Evolutionary conservation across 2,797 vertebrate genomes (phyloP).

Genomic region (Eulemur mongoz): DNA sequence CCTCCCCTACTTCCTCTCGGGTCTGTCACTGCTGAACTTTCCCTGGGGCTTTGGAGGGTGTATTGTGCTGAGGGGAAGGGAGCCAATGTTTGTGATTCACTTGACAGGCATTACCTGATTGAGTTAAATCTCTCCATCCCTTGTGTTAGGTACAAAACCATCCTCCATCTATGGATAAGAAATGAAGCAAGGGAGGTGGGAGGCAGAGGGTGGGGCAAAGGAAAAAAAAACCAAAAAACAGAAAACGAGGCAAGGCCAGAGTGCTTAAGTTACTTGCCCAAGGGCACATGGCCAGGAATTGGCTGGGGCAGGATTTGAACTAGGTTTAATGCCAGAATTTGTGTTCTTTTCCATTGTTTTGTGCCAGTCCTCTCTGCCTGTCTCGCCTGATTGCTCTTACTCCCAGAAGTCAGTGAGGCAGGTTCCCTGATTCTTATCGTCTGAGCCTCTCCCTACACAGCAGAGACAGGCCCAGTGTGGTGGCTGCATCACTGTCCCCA

Average conservation of each 20-base stretch:
- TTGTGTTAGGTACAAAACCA: not conserved
- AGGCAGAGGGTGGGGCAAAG: not conserved
- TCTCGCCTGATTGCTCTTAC: not conserved
- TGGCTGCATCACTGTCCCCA: rapidly evolving
- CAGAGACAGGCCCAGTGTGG: not conserved
- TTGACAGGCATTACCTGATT: not conserved
- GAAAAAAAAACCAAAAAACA: not conserved
- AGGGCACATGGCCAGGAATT: not conserved
- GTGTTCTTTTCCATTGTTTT: not conserved
- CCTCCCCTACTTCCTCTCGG: not conserved
- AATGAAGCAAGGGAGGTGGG: not conserved
- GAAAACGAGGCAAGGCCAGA: not conserved
- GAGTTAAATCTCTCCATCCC: not conserved
- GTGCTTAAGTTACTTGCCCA: not conserved
- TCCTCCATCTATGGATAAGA: not conserved
- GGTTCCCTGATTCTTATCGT: not conserved
- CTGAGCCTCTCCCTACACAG: not conserved
- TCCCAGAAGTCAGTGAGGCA: not conserved
- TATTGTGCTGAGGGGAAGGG: not conserved
- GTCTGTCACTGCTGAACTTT: not conserved
- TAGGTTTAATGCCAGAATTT: not conserved
- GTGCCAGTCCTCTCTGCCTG: not conserved
- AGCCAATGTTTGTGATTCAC: no score
- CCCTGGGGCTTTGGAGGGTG: not conserved
- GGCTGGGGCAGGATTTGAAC: not conserved